Conservation (phyloP, 1,140 invertebrate species). For the Homalodisca vitripennis region DNA sequence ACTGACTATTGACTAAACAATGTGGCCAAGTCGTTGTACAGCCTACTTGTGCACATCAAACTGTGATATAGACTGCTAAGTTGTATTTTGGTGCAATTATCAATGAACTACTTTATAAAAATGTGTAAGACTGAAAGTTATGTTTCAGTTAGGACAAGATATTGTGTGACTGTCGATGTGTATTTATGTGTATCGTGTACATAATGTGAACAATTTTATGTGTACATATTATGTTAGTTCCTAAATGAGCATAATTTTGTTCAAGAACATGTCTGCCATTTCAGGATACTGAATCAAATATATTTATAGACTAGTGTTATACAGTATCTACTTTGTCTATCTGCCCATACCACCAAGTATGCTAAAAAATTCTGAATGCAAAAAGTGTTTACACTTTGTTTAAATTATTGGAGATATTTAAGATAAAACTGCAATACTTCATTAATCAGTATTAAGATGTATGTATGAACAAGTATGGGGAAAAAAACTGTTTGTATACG, state of each 20-base stretch:
- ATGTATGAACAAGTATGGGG: too few species aligned
- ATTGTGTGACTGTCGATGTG: too few species aligned
- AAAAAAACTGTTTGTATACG: too few species aligned
- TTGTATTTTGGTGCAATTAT: constrained; percentile 19
- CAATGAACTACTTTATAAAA: background rate
- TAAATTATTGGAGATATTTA: too few species aligned
- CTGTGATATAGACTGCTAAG: constrained; percentile 19
- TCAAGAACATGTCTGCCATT: constrained; percentile 12
- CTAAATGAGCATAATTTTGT: constrained; percentile 19
- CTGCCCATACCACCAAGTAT: too few species aligned
- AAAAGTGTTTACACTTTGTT: too few species aligned
- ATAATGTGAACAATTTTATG: background rate
- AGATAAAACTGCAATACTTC: too few species aligned
- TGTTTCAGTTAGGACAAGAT: background rate
- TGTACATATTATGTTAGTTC: constrained; percentile 1
- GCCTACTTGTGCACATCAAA: constrained; percentile 2
- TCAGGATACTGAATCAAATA: constrained; percentile 16
- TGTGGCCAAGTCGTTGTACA: background rate
- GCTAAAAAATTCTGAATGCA: too few species aligned
- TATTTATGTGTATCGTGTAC: too few species aligned
- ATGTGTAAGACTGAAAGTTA: constrained; percentile 13
- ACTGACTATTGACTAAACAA: background rate
- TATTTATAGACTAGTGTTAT: background rate
- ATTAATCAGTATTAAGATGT: too few species aligned
- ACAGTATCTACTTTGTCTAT: background rate